Conservation (phyloP, 2,797 vertebrate species). For the Siniperca undulata region DNA sequence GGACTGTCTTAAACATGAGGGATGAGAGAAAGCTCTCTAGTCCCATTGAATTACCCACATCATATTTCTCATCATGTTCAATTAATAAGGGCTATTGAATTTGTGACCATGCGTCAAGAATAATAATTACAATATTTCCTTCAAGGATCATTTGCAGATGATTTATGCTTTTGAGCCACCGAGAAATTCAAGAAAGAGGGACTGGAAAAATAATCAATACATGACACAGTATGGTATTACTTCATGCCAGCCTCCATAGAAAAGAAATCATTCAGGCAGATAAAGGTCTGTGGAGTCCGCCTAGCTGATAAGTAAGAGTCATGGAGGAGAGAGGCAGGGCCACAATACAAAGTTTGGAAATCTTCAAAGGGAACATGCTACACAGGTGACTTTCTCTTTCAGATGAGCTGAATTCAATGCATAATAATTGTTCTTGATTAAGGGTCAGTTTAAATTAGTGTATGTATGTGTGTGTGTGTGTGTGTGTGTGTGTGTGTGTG, state of each 20-base stretch:
- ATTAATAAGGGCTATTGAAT: constrained; percentile 87
- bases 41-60: constrained; percentile 80
- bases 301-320: constrained; percentile 60
- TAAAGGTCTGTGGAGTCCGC: constrained; percentile 68
- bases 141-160: constrained; percentile 83
- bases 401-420: constrained; percentile 66
- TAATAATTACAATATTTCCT: constrained; percentile 87
- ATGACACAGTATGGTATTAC: constrained; percentile 81
- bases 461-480: constrained; percentile 8
- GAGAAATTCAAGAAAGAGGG: constrained; percentile 78
- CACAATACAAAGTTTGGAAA: constrained; percentile 43
- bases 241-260: constrained; percentile 79
- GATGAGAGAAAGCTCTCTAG: constrained; percentile 69
- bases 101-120: constrained; percentile 84
- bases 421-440: constrained; percentile 74
- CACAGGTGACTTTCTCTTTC: constrained; percentile 47
- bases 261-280: constrained; percentile 83
- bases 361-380: constrained; percentile 36
- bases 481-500: constrained; percentile 38
- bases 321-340: constrained; percentile 38
- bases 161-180: constrained; percentile 82
- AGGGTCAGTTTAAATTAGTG: constrained; percentile 63
- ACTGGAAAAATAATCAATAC: constrained; percentile 81
- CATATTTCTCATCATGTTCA: constrained; percentile 85
- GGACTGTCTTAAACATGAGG: constrained; percentile 71